Evolutionary conservation across 2,113 vertebrate species (phyloP).

Genomic region (Nothoprocta pentlandii): DNA sequence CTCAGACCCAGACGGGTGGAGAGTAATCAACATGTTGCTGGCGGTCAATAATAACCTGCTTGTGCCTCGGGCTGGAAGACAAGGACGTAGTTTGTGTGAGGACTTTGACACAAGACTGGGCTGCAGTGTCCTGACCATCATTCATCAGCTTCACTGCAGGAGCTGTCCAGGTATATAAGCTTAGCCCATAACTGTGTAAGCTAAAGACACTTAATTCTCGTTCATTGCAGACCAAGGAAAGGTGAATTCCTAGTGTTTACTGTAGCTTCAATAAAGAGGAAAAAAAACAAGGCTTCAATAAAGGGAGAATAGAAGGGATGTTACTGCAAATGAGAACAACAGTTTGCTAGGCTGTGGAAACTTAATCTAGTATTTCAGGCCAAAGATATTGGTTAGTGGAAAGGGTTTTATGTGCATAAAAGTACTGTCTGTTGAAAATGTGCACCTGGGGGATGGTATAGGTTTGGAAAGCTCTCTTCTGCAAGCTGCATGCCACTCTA

Average conservation of each 20-base stretch:
- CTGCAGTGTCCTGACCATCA: accelerated
- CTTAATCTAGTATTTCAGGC: accelerated
- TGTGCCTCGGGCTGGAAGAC: neutral
- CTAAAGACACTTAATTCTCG: neutral
- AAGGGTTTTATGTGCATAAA: accelerated
- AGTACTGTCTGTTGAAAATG: neutral
- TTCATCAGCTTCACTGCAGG: neutral
- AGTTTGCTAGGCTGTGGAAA: neutral
- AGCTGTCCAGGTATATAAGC: accelerated
- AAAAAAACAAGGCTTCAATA: too few relatives aligned
- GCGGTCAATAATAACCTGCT: neutral
- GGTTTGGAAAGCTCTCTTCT: neutral
- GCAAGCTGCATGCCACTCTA: neutral
- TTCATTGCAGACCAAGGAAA: neutral
- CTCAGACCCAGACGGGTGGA: neutral
- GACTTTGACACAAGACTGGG: accelerated
- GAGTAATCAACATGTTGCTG: neutral
- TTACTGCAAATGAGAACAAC: neutral
- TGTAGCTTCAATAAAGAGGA: too few relatives aligned
- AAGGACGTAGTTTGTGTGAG: neutral
- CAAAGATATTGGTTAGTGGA: neutral
- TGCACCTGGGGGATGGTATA: neutral
- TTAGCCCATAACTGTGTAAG: neutral
- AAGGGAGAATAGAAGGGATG: neutral
- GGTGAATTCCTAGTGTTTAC: neutral